Conservation (phyloP, 2,888 invertebrate species). For the Melipona beecheii region DNA sequence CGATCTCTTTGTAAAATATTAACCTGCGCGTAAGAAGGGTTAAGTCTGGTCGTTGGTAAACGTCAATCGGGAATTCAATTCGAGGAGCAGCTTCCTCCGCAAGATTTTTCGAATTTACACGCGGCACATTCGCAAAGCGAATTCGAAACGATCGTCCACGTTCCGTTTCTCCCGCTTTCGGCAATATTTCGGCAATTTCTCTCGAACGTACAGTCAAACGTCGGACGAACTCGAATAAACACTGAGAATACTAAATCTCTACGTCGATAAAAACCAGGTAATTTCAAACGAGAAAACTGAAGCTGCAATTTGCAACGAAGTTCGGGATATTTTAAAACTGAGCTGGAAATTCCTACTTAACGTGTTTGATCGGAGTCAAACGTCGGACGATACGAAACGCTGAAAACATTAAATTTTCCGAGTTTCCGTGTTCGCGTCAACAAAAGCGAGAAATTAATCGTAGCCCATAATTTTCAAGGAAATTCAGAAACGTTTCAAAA, state of each 20-base stretch:
- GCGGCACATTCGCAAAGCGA: neutral
- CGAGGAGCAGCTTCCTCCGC: neutral
- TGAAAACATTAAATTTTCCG: too few species aligned
- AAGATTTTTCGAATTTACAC: constrained; percentile 1
- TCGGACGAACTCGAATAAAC: neutral
- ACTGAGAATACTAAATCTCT: neutral
- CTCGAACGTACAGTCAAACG: neutral
- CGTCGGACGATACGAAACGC: too few species aligned
- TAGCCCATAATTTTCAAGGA: neutral
- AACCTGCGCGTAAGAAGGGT: neutral
- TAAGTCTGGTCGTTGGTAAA: neutral
- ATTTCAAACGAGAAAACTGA: too few species aligned
- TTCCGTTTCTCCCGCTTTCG: neutral
- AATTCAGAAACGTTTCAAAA: neutral
- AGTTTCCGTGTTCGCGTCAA: too few species aligned
- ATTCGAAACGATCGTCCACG: neutral
- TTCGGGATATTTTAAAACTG: neutral
- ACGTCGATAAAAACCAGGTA: neutral
- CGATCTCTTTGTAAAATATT: constrained; percentile 5
- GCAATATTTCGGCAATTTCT: neutral
- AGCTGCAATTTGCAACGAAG: neutral
- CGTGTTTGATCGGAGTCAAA: neutral
- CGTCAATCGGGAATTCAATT: neutral
- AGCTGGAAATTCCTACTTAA: neutral
- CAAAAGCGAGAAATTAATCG: neutral